Evolutionary conservation across 2,113 vertebrate genomes (phyloP).

Genomic region (Catagonus wagneri): DNA sequence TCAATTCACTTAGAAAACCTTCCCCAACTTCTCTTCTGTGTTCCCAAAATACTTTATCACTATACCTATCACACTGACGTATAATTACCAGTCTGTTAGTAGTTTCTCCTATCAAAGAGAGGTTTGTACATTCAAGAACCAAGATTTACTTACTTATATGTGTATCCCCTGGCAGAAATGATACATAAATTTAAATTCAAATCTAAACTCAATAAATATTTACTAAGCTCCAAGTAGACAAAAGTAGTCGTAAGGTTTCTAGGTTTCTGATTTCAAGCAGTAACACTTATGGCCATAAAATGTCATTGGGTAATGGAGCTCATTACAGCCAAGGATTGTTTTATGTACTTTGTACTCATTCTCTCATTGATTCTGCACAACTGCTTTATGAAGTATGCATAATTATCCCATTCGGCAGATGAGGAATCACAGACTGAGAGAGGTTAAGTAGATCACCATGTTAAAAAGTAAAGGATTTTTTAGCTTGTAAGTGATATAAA

Average conservation of each 20-base stretch:
- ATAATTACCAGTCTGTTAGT: not conserved
- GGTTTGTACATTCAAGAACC: slow-evolving; percentile 9
- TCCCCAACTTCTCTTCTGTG: not conserved
- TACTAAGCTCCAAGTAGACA: slow-evolving; percentile 29
- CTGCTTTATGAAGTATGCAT: not conserved
- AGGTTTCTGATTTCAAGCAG: slow-evolving; percentile 55
- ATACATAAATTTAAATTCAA: slow-evolving; percentile 52
- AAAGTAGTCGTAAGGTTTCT: slow-evolving; percentile 27
- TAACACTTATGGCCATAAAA: slow-evolving; percentile 29
- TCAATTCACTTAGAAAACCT: not conserved
- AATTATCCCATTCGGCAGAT: slow-evolving; percentile 30
- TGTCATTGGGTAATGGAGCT: not conserved
- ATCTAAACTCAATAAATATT: slow-evolving; percentile 57
- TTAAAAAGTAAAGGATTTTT: not conserved
- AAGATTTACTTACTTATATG: slow-evolving; percentile 43
- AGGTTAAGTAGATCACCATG: not conserved
- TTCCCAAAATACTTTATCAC: not conserved
- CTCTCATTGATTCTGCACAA: not conserved
- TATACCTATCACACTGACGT: not conserved
- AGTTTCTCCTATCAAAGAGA: not conserved
- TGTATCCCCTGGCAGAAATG: slow-evolving; percentile 32
- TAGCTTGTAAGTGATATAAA: not conserved
- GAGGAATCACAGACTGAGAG: not conserved
- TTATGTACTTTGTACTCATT: not conserved
- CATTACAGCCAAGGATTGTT: not conserved